Evolutionary conservation across 2,888 invertebrate genomes (phyloP), one percentile per base, ranked within the genome.

Genomic region (Cyaniris semiargus): DNA sequence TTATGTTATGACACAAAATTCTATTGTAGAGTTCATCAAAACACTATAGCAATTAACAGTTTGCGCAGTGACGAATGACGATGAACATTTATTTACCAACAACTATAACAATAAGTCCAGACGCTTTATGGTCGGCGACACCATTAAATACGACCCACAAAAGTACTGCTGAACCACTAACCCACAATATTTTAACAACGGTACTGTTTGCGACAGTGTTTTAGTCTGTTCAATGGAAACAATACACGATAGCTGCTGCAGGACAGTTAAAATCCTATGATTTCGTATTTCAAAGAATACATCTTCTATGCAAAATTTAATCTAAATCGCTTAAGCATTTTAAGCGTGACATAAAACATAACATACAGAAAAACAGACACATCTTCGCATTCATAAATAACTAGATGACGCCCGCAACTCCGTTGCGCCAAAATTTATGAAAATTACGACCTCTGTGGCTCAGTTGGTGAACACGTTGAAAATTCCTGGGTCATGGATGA

Each of bases 111-210:
- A 66, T 66, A 66, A 15, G 15, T 31, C 27, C 66, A 66, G 66
- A 66, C 66, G 27, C 66, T 66, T 48, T 27, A 27, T 66, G 15
- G 66, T 8, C 66, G 66, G 66, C 15, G 27, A 66, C 66, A 66
- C 27, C 66, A 66, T 27, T 66, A n/a, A n/a, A n/a, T n/a, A 31
- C 66, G 15, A 66, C 21, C 66, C 5, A 66, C 66, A 66, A 66
- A 66, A 66, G 15, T 18, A 66, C 66, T 66, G 27, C 15, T 66
- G 66, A 66, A 66, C 66, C 66, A 66, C 66, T 66, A 66, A 66
- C 66, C 66, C 18, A 66, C 66, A 27, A 27, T 27, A 66, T 66
- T 31, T 66, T 31, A 27, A 66, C 60, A 66, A 66, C 66, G 66
- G 66, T 31, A 66, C 66, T 15, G 31, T 66, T 27, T 23, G 27